phyloP scores from a whole-genome alignment of 2,797 vertebrate species.

The Numenius phaeopus region DNA sequence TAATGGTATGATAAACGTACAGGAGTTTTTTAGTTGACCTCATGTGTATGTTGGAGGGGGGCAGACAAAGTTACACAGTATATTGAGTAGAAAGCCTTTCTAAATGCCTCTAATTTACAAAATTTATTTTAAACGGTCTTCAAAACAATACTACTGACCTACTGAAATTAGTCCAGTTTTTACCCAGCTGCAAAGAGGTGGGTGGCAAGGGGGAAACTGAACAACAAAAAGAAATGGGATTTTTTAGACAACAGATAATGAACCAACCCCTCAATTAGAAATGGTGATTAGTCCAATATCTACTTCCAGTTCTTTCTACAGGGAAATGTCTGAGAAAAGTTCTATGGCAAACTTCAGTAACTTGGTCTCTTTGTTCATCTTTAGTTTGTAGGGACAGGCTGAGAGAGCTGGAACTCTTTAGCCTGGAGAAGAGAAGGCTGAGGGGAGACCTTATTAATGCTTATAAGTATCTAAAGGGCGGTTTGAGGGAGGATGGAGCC shows the following conservation, averaged over 20 bases:
- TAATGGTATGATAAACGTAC: neutral
- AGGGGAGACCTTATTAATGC: too few relatives aligned
- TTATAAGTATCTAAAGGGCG: too few relatives aligned
- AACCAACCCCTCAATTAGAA: neutral
- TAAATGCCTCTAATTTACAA: neutral
- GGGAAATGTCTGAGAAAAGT: neutral
- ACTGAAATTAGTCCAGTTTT: neutral
- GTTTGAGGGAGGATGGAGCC: too few relatives aligned
- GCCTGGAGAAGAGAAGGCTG: too few relatives aligned
- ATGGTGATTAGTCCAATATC: neutral
- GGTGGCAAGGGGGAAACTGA: fast-evolving
- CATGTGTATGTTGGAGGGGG: neutral
- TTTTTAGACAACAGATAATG: neutral
- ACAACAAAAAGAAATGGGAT: neutral
- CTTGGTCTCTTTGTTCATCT: neutral
- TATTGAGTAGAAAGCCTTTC: neutral
- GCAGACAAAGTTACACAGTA: neutral
- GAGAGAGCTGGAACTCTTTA: too few relatives aligned
- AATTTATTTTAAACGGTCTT: neutral
- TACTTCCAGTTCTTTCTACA: neutral
- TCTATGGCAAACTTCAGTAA: neutral
- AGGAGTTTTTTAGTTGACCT: neutral
- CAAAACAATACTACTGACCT: neutral
- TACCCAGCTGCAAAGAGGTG: fast-evolving
- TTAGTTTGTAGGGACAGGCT: neutral